phyloP scores from a whole-genome alignment of 2,113 vertebrate genomes.

The Dolichallabes microphthalmus region DNA sequence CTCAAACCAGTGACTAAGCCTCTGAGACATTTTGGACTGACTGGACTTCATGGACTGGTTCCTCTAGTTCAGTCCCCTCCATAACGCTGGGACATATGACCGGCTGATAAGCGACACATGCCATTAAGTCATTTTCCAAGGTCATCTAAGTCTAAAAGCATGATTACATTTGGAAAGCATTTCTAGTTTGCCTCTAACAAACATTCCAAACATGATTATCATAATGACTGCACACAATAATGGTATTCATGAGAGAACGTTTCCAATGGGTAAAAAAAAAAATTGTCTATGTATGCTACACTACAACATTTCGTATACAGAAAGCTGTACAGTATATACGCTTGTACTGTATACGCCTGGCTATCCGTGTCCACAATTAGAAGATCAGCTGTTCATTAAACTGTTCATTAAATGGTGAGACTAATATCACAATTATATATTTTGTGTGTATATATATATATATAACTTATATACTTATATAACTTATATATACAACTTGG shows the following conservation, averaged over 20 bases:
- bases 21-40: background rate
- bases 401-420: background rate
- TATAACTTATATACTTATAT: too few relatives aligned
- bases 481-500: too few relatives aligned
- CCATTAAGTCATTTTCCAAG: constrained; percentile 11
- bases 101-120: background rate
- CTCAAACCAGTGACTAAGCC: background rate
- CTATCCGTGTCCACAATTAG: background rate
- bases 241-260: constrained; percentile 41
- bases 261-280: constrained; percentile 22
- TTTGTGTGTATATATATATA: too few relatives aligned
- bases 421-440: background rate
- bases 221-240: constrained; percentile 24
- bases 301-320: background rate
- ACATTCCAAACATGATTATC: constrained; percentile 19
- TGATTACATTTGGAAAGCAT: background rate
- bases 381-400: background rate
- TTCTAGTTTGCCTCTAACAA: background rate
- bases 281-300: background rate
- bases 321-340: background rate
- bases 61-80: background rate
- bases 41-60: background rate
- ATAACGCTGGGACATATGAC: background rate
- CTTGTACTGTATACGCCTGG: background rate
- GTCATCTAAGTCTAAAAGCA: background rate